Percentiles rank a stretch among this genome's conserved stretches.
Evolutionary conservation across 2,888 invertebrate species (phyloP).

Genomic region (Epirrhoe alternata): DNA sequence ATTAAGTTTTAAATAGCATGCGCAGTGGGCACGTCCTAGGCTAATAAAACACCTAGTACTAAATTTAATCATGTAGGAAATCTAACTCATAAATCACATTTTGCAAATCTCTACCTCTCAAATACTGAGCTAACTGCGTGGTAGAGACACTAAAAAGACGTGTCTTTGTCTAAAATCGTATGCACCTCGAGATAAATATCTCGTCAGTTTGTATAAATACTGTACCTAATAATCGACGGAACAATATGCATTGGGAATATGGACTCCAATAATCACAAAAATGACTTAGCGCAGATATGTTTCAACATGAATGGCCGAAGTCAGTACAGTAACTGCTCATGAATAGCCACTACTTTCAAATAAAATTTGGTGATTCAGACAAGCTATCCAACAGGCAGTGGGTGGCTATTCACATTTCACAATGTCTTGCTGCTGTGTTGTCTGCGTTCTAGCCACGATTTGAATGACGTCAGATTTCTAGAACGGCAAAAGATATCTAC

Average conservation of each 20-base stretch:
- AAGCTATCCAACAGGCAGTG: constrained; percentile 72
- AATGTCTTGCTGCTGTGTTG: constrained; percentile 73
- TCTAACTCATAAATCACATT: not conserved
- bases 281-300: constrained; percentile 66
- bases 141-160: not conserved
- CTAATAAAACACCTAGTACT: not conserved
- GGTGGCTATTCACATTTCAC: constrained; percentile 85
- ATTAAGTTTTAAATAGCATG: constrained; percentile 22
- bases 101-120: not conserved
- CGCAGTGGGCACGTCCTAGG: constrained; percentile 10
- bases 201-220: constrained; percentile 65
- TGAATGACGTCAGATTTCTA: constrained; percentile 83
- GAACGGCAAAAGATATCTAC: constrained; percentile 70
- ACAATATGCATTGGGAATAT: constrained; percentile 78
- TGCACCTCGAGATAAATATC: constrained; percentile 48
- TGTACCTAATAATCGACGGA: constrained; percentile 82
- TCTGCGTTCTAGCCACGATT: constrained; percentile 71
- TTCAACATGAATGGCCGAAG: constrained; percentile 79
- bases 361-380: constrained; percentile 71
- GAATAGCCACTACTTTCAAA: constrained; percentile 78
- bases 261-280: constrained; percentile 76
- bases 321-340: constrained; percentile 78
- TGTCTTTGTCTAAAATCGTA: constrained; percentile 34
- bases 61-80: not conserved
- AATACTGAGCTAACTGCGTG: not conserved